A percentile compares a stretch with the other conserved stretches of the same genome.
Evolutionary conservation across 1,140 invertebrate genomes (phyloP).

Genomic region (Scaptomyza graminum): DNA sequence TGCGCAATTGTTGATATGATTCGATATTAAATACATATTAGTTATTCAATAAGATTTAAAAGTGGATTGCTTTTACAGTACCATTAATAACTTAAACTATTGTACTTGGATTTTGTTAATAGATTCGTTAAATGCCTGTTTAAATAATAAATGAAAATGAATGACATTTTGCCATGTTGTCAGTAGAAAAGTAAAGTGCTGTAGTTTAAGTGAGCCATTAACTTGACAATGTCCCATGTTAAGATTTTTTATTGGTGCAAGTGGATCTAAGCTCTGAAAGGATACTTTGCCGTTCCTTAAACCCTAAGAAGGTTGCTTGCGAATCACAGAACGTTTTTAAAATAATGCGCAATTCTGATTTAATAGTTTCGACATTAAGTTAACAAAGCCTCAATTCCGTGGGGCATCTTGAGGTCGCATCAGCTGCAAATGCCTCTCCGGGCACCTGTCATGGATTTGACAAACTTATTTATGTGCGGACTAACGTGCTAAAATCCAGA

Average conservation of each 20-base stretch:
- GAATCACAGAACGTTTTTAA: conserved; percentile 36
- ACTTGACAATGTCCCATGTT: conserved; percentile 18
- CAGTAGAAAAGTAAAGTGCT: conserved; percentile 4
- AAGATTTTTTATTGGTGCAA: conserved; percentile 14
- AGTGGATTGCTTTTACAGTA: no score
- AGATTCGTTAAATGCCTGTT: no score
- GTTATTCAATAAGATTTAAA: no score
- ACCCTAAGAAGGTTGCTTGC: conserved; percentile 24
- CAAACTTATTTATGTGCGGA: conserved; percentile 58
- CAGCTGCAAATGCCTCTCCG: conserved; percentile 19
- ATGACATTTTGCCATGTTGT: not conserved
- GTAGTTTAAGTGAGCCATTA: conserved; percentile 25
- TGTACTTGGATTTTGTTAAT: no score
- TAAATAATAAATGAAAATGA: no score
- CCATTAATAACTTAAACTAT: no score
- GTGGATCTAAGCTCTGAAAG: not conserved
- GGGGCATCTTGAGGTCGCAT: conserved; percentile 12
- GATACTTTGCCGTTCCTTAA: conserved; percentile 52
- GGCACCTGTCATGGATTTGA: conserved; percentile 54
- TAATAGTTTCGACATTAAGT: conserved; percentile 47
- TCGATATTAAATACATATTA: no score
- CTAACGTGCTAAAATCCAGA: not conserved
- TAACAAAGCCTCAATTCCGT: conserved; percentile 16
- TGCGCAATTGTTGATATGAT: no score
- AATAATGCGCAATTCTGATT: conserved; percentile 71